Evolutionary conservation across 2,888 invertebrate genomes (phyloP).

Genomic region (Notodonta dromedarius): DNA sequence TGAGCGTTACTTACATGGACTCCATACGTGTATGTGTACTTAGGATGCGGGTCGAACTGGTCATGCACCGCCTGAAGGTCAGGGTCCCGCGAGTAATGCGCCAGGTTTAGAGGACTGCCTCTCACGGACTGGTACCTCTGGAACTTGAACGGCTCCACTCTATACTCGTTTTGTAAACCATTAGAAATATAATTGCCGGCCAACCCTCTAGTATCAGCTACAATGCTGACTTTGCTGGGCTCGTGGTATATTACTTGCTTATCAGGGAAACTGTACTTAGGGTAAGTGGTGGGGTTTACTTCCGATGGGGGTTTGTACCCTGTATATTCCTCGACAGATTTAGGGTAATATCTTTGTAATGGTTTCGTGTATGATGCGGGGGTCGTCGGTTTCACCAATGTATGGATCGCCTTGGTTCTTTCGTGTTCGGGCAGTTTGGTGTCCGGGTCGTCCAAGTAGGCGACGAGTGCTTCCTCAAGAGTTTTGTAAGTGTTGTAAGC

Average conservation of each 20-base stretch:
- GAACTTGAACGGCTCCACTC: slow-evolving; percentile 38
- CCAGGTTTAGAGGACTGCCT: slow-evolving; percentile 45
- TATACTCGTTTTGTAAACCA: slow-evolving; percentile 12
- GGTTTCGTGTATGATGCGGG: slow-evolving; percentile 6
- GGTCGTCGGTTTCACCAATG: slow-evolving; percentile 31
- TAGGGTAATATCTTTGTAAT: slow-evolving; percentile 38
- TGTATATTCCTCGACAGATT: slow-evolving; percentile 51
- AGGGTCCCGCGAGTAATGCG: slow-evolving; percentile 46
- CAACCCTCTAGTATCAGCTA: neutral
- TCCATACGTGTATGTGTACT: slow-evolving; percentile 65
- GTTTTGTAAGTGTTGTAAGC: slow-evolving; percentile 69
- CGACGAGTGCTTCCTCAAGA: slow-evolving; percentile 66
- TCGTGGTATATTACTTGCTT: slow-evolving; percentile 15
- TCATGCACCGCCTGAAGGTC: slow-evolving; percentile 25
- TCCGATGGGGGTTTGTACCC: slow-evolving; percentile 30
- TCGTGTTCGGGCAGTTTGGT: slow-evolving; percentile 70
- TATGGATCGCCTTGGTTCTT: slow-evolving; percentile 50
- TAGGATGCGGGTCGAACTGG: slow-evolving; percentile 53
- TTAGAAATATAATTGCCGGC: slow-evolving; percentile 10
- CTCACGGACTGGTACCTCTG: slow-evolving; percentile 48
- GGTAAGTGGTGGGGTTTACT: neutral
- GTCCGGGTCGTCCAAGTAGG: slow-evolving; percentile 69
- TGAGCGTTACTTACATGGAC: slow-evolving; percentile 64
- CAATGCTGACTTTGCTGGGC: neutral
- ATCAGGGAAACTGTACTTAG: slow-evolving; percentile 8